Evolutionary conservation across 2,888 invertebrate genomes (phyloP).

Genomic region (Phaedon cochleariae): DNA sequence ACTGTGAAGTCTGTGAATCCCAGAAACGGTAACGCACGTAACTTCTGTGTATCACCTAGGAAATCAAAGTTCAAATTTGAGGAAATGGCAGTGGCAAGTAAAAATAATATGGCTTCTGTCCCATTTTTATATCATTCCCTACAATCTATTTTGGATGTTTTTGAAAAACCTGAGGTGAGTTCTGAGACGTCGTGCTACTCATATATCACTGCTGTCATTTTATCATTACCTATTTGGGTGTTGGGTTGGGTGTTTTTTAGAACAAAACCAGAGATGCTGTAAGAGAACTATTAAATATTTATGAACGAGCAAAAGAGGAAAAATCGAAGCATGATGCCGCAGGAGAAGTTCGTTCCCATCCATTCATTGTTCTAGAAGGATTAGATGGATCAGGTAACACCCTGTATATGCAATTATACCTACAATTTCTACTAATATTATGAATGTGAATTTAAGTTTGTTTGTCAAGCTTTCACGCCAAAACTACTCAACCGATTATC

Average conservation of each 20-base stretch:
- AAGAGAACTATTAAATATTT: constrained; percentile 51
- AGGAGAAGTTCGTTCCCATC: constrained; percentile 50
- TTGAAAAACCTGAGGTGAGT: constrained; percentile 40
- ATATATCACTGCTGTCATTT: too few species aligned
- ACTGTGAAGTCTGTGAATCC: neutral
- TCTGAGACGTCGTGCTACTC: too few species aligned
- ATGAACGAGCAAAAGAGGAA: constrained; percentile 41
- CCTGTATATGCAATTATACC: too few species aligned
- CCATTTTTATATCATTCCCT: constrained; percentile 30
- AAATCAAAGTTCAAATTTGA: neutral
- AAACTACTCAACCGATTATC: too few species aligned
- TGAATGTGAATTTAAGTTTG: too few species aligned
- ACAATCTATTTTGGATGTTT: constrained; percentile 40
- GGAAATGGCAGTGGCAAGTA: neutral
- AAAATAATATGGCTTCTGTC: too few species aligned
- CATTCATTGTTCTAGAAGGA: constrained; percentile 63
- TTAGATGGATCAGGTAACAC: constrained; percentile 62
- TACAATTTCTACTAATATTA: too few species aligned
- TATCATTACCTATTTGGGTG: too few species aligned
- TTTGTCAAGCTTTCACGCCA: too few species aligned
- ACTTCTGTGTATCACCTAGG: neutral
- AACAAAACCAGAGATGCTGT: constrained; percentile 46
- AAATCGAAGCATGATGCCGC: constrained; percentile 26
- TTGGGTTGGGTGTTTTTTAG: too few species aligned
- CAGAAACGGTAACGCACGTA: neutral